Percentiles rank a stretch among this genome's conserved stretches.
Conservation (phyloP, 2,113 vertebrate genomes). For the Rynchops niger region DNA sequence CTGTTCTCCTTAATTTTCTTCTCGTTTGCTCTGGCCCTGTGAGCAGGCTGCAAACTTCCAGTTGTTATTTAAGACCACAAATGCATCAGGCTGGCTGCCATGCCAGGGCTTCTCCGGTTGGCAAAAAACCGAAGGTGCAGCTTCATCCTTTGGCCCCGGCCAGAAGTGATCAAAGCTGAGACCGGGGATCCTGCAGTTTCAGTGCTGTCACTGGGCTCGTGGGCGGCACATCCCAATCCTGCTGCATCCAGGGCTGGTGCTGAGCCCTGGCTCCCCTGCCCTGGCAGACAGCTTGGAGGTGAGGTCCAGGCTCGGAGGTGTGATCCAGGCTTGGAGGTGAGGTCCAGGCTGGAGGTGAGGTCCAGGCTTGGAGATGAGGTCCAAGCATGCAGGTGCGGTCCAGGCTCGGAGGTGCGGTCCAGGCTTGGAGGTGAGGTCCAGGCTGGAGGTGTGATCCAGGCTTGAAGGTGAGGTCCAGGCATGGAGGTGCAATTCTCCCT, state of each 20-base stretch:
- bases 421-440: neutral
- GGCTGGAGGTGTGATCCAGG: neutral
- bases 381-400: neutral
- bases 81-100: neutral
- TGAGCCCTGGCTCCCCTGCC: neutral
- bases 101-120: neutral
- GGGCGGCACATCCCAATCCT: neutral
- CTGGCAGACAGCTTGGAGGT: neutral
- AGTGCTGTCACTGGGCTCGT: fast-evolving
- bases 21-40: fast-evolving
- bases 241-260: neutral
- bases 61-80: neutral
- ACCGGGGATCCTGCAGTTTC: fast-evolving
- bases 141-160: neutral
- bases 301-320: neutral
- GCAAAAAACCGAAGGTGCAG: no score
- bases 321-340: neutral
- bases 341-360: neutral
- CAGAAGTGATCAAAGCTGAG: neutral
- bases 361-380: neutral
- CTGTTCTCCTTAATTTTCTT: neutral
- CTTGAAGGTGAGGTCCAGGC: neutral
- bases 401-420: neutral
- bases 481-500: neutral
- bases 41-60: neutral